Evolutionary conservation across 2,888 invertebrate genomes (phyloP).

Genomic region (Gibbula magus): DNA sequence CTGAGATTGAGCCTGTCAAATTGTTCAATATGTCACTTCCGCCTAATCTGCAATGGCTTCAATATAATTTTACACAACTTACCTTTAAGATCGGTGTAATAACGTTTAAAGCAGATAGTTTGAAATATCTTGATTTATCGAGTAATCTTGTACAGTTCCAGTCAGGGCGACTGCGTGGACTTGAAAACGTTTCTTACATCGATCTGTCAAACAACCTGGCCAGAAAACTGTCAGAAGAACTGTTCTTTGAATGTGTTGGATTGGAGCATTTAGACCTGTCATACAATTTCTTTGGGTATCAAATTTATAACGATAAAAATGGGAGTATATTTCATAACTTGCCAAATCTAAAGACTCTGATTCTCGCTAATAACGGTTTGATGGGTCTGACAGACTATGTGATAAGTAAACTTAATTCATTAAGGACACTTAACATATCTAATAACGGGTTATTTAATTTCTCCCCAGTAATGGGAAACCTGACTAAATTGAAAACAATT

Average conservation of each 20-base stretch:
- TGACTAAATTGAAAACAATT: not conserved
- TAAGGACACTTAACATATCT: not conserved
- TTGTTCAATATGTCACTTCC: not conserved
- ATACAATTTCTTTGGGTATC: conserved; percentile 8
- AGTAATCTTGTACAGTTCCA: conserved; percentile 3
- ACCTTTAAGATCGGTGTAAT: not conserved
- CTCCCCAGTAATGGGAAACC: not conserved
- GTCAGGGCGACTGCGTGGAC: not conserved
- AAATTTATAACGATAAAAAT: not conserved
- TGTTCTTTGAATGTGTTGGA: not conserved
- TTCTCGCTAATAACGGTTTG: conserved; percentile 11
- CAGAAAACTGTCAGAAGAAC: not conserved
- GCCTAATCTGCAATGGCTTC: not conserved
- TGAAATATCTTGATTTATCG: conserved; percentile 18
- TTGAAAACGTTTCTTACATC: conserved; percentile 19
- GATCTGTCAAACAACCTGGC: conserved; percentile 10
- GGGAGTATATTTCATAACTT: conserved; percentile 4
- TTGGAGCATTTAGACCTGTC: not conserved
- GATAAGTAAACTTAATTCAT: not conserved
- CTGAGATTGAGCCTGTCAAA: too few species aligned
- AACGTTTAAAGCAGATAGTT: not conserved
- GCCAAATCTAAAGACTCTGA: not conserved
- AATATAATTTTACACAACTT: not conserved
- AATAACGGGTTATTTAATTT: not conserved
- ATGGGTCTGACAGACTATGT: not conserved